Percentiles rank a stretch among this genome's conserved stretches.
Conservation (phyloP, 2,797 vertebrate species). For the Gallirallus australis region DNA sequence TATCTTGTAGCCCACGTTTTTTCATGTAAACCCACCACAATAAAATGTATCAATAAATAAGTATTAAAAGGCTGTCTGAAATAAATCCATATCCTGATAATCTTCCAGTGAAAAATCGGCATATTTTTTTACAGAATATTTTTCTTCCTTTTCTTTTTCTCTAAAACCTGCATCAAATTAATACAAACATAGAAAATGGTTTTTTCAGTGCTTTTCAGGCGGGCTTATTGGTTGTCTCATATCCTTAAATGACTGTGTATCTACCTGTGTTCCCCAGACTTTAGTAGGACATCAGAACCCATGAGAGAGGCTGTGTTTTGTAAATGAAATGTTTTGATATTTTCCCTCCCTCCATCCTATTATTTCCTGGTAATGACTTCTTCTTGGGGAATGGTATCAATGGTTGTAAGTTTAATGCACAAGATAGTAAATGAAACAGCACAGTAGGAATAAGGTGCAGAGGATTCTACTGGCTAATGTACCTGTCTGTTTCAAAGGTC, state of each 20-base stretch:
- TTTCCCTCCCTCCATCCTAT: background rate
- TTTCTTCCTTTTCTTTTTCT: slow-evolving; percentile 26
- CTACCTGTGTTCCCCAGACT: slow-evolving; percentile 19
- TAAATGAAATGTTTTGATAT: slow-evolving; percentile 30
- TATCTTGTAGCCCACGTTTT: slow-evolving; percentile 30
- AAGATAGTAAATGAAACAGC: slow-evolving; percentile 18
- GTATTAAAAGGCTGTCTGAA: slow-evolving; percentile 29
- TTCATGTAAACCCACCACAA: slow-evolving; percentile 17
- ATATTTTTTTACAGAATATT: slow-evolving; percentile 51
- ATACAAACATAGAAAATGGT: slow-evolving; percentile 53
- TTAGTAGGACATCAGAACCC: background rate
- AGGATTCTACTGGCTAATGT: background rate
- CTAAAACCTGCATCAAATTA: slow-evolving; percentile 57
- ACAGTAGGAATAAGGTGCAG: background rate
- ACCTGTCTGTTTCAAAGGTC: background rate
- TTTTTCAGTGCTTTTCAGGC: slow-evolving; percentile 41
- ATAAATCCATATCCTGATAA: slow-evolving; percentile 49
- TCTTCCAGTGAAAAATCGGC: background rate
- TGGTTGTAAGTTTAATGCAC: slow-evolving; percentile 26
- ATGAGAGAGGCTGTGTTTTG: slow-evolving; percentile 33
- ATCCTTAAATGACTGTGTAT: background rate
- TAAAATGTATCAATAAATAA: slow-evolving; percentile 53
- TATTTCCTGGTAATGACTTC: slow-evolving; percentile 26
- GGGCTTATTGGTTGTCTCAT: slow-evolving; percentile 18
- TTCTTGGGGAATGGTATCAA: slow-evolving; percentile 32